Conservation (phyloP, 1,140 invertebrate genomes). For the Aphis craccivora region DNA sequence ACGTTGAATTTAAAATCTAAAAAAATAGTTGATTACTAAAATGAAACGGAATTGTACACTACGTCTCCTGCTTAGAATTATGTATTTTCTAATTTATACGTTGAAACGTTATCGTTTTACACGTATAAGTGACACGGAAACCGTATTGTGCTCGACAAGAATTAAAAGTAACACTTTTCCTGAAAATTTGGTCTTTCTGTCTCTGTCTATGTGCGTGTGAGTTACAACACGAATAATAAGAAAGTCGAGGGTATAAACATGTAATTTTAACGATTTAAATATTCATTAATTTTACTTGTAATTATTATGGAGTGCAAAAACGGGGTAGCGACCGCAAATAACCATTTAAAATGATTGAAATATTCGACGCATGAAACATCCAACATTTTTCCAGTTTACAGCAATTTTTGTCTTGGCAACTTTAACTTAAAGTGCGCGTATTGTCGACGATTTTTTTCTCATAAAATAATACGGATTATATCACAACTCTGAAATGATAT, state of each 20-base stretch:
- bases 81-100: neutral
- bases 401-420: neutral
- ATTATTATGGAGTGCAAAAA: neutral
- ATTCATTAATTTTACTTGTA: neutral
- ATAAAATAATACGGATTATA: too few relatives aligned
- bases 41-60: neutral
- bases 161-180: neutral
- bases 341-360: neutral
- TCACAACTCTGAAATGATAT: neutral
- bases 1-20: neutral
- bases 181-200: neutral
- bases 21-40: neutral
- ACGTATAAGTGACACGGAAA: neutral
- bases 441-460: too few relatives aligned
- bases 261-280: neutral
- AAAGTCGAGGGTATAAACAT: too few relatives aligned
- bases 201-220: neutral
- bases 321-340: neutral
- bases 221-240: neutral
- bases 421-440: neutral
- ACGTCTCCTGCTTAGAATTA: neutral
- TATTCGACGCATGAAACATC: neutral
- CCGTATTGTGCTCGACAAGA: neutral
- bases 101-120: neutral
- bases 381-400: neutral